Evolutionary conservation across 2,797 vertebrate species (phyloP), one percentile per base, ranked within the genome.

Genomic region (Anas capensis): DNA sequence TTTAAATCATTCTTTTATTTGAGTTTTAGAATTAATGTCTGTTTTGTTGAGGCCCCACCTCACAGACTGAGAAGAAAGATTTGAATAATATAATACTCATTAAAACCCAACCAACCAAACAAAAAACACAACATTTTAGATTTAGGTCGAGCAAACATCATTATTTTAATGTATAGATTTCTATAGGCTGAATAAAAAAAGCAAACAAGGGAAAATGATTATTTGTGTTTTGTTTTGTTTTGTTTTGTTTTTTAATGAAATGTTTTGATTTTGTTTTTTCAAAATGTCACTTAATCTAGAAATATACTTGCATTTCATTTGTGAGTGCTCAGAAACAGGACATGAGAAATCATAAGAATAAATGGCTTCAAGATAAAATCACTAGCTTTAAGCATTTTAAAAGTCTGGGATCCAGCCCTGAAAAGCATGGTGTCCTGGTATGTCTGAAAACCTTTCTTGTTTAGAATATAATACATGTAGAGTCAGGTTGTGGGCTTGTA

Each of bases 401-500:
- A 84, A 79, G 12, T 36, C 53, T 75, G 49, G 6, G 16, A 48
- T 78, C 54, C 44, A 11, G 0, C 42, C 75, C 49, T 46, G 79
- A 42, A 91, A 91, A 54, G 10, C 44, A 7, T 46, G 53, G 26
- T 76, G 24, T n/a, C 33, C 65, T 93, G 31, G 9, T 75, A 38
- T 40, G 38, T 40, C 81, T 86, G 77, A 31, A 86, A 51, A 81
- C 23, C 66, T 82, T 91, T 92, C 56, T 88, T 53, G 11, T 86
- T 82, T 75, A 58, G 33, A 8, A 5, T 66, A 11, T 48, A 20
- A 17, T 69, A 26, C 29, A 2, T 5, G 33, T 24, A 46, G 38
- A 90, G 60, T 73, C 68, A 92, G 56, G 34, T 6, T 91, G 73
- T 76, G 56, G 64, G 71, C 71, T 94, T 80, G 70, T 94, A 85